These are phyloP conservation scores for Enoplosus armatus DNA, from an alignment of 2,797 vertebrate genomes.

Conservation along the genomic window DNA sequence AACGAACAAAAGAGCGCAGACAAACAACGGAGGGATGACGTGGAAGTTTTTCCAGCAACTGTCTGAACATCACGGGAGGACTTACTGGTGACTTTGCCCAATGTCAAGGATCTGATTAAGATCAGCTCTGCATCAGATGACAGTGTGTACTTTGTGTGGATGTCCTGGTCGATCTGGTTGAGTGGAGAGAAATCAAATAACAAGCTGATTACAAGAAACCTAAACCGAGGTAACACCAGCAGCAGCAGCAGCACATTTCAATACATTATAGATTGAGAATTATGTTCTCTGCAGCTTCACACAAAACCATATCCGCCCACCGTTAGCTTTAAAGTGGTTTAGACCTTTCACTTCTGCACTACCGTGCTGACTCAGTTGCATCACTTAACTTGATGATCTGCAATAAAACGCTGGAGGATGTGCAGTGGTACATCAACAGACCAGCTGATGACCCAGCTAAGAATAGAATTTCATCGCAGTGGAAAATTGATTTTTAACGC, in stretches of 20 bases:
- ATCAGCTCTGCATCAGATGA: constrained; percentile 90
- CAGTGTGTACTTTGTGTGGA: constrained; percentile 92
- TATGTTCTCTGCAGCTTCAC: constrained; percentile 56
- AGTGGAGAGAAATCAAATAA: constrained; percentile 78
- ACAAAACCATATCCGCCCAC: constrained; percentile 60
- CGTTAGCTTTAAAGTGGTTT: constrained; percentile 53
- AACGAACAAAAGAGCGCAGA: background rate
- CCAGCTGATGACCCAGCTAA: background rate
- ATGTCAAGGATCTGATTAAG: constrained; percentile 89
- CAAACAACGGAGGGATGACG: background rate
- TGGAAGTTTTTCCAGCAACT: constrained; percentile 4
- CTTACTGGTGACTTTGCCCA: constrained; percentile 95
- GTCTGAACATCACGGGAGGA: constrained; percentile 29
- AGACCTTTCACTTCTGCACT: constrained; percentile 29
- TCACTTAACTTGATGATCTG: constrained; percentile 56
- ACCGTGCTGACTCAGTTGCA: constrained; percentile 48
- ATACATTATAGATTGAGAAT: constrained; percentile 69
- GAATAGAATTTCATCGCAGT: constrained; percentile 11
- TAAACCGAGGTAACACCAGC: constrained; percentile 60
- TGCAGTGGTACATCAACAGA: background rate
- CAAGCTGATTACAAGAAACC: constrained; percentile 80
- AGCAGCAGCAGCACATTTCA: constrained; percentile 54
- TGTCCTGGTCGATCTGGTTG: constrained; percentile 92
- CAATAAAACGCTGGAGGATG: constrained; percentile 50
- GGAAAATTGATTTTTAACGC: constrained; percentile 16